Base-by-base conservation (phyloP, 2,113 vertebrate species). In the Chlorodrepanis virens region DNA sequence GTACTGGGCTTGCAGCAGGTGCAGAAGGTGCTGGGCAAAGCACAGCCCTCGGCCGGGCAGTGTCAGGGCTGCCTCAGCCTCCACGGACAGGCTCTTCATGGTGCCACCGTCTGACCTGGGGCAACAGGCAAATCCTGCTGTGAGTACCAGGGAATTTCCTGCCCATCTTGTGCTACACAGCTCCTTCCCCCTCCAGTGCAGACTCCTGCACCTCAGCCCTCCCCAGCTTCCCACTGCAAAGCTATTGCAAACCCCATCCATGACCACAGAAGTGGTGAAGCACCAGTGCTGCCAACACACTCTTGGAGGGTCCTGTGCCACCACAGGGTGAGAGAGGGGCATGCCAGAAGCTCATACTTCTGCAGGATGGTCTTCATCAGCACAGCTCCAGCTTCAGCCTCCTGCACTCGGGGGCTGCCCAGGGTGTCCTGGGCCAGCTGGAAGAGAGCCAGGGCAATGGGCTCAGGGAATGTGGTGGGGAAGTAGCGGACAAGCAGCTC, bases 371-470 rank as follows among this genome's bases (percentile, higher is more conserved):
- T 97, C 91, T 98, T 98, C 93, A 98, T 96, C 94, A 99, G 90
- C 84, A 99, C 90, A 0, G 99, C 98, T 77, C 98, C 99, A 22
- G 98, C 98, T 96, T 99, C 99, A 70, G 98, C 98, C 83, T 99
- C 98, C 61, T 98, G 98, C 53, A 99, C 98, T 11, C 98, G 97
- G 2, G 99, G 98, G 80, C 99, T 99, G 96, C 97, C 83, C 61
- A 99, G 78, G 17, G 97, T 94, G 13, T 97, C 94, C 64, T 97
- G 94, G 52, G 98, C 97, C 56, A 97, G 96, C 21, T 93, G 69
- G 29, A 98, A 97, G 44, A 99, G 88, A 63, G 96, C 95, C 39
- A 84, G 64, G 21, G 94, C 10, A 1, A 99, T 52, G 57, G 98
- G 96, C 33, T 96, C 60, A 0, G 98, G 97, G 12, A 98, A 96